A percentile compares a stretch with the other conserved stretches of the same genome.
These are phyloP conservation scores for Danionella cerebrum DNA, from an alignment of 2,113 vertebrate genomes.

Conservation along the genomic window DNA sequence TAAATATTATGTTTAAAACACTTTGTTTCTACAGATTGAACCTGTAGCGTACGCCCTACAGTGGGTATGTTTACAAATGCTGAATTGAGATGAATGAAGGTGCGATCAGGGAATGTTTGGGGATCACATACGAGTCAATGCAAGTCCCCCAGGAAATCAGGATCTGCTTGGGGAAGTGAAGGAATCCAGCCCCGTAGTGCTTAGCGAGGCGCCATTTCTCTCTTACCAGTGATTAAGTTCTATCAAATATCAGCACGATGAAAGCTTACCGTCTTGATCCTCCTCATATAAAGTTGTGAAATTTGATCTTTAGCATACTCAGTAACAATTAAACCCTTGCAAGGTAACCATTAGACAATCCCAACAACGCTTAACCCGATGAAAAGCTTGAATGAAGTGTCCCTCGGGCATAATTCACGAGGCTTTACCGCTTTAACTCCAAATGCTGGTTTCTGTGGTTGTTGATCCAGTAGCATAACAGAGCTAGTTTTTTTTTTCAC, in stretches of 20 bases:
- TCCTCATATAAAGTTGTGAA: slow-evolving; percentile 41
- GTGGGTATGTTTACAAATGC: slow-evolving; percentile 46
- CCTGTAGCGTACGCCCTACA: slow-evolving; percentile 10
- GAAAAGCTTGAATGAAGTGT: too few species aligned
- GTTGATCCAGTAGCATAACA: slow-evolving; percentile 35
- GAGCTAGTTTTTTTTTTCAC: neutral
- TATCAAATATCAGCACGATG: slow-evolving; percentile 51
- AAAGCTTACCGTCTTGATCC: slow-evolving; percentile 39
- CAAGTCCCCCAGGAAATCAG: slow-evolving; percentile 20
- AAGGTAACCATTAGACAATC: slow-evolving; percentile 57
- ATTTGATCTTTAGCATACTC: slow-evolving; percentile 42
- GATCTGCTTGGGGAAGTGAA: slow-evolving; percentile 3
- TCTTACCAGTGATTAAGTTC: slow-evolving; percentile 61
- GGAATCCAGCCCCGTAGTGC: slow-evolving; percentile 29
- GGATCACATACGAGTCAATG: slow-evolving; percentile 20
- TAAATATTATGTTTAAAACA: slow-evolving; percentile 56
- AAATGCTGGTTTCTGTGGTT: slow-evolving; percentile 21
- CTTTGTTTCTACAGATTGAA: slow-evolving; percentile 53
- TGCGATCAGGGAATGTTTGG: slow-evolving; percentile 38
- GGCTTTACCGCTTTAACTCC: slow-evolving; percentile 26
- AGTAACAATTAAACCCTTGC: slow-evolving; percentile 35
- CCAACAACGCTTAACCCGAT: slow-evolving; percentile 20
- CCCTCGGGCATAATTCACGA: slow-evolving; percentile 3
- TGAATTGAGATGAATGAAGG: slow-evolving; percentile 48
- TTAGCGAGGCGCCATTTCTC: slow-evolving; percentile 50